These are phyloP conservation scores for Dipus sagitta DNA, from an alignment of 2,797 vertebrate genomes.

Conservation along the genomic window DNA sequence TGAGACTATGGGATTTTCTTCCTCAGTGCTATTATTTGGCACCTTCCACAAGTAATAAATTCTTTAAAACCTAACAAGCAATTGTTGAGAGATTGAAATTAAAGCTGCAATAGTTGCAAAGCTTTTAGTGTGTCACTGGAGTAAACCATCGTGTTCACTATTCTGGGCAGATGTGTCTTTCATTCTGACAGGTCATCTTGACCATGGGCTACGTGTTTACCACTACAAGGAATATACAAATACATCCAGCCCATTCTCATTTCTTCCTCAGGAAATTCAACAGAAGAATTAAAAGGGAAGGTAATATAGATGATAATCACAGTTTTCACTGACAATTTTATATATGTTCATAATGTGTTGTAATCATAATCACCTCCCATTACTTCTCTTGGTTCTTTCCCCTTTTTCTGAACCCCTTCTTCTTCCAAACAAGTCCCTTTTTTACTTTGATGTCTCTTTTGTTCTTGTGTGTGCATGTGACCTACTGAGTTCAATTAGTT, in stretches of 20 bases:
- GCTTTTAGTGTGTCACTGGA: constrained; percentile 62
- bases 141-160: constrained; percentile 48
- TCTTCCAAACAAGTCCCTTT: too few relatives aligned
- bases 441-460: too few relatives aligned
- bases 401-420: too few relatives aligned
- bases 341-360: too few relatives aligned
- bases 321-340: neutral
- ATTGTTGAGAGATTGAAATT: constrained; percentile 66
- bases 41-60: constrained; percentile 76
- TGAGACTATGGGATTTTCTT: constrained; percentile 70
- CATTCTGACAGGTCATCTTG: neutral
- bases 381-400: too few relatives aligned
- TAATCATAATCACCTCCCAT: too few relatives aligned
- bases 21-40: constrained; percentile 62
- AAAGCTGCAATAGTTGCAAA: constrained; percentile 64
- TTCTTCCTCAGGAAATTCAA: neutral
- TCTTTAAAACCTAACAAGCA: constrained; percentile 73
- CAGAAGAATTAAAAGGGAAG: neutral
- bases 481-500: too few relatives aligned
- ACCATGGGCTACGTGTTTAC: constrained; percentile 38
- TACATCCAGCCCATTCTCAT: neutral
- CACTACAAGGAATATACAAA: neutral
- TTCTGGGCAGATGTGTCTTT: constrained; percentile 38
- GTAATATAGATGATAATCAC: neutral
- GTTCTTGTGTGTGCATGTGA: too few relatives aligned